A percentile compares a stretch with the other conserved stretches of the same genome.
These are phyloP conservation scores for Dendrocincla tyrannina DNA, from an alignment of 2,797 vertebrate species.

Conservation along the genomic window DNA sequence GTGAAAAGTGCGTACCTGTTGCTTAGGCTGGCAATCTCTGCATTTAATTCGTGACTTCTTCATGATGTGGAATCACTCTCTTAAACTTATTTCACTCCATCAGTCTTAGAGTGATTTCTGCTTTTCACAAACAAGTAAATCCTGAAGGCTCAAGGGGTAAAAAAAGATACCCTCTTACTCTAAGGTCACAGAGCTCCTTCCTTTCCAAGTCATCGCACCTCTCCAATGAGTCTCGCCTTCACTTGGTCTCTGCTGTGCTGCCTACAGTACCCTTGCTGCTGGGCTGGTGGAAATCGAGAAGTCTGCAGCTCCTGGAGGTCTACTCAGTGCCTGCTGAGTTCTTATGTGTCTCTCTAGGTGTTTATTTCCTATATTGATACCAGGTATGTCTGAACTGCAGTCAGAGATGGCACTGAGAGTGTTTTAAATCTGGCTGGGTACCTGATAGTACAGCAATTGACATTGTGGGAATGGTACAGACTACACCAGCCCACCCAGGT, in stretches of 20 bases:
- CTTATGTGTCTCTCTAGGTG: rapidly evolving
- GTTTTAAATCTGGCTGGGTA: neutral
- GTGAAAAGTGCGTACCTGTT: neutral
- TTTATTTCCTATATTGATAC: neutral
- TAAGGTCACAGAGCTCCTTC: neutral
- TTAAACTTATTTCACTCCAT: neutral
- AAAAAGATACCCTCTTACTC: neutral
- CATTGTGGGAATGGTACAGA: rapidly evolving
- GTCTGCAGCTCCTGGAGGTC: neutral
- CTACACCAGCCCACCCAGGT: neutral
- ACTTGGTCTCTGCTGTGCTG: neutral
- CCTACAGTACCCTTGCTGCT: neutral
- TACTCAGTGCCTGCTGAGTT: rapidly evolving
- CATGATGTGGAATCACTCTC: neutral
- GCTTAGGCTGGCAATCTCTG: neutral
- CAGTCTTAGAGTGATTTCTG: neutral
- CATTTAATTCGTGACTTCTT: neutral
- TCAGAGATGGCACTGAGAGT: neutral
- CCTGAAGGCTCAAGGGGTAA: neutral
- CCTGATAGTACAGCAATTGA: rapidly evolving
- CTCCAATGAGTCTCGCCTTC: rapidly evolving
- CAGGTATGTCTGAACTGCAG: rapidly evolving
- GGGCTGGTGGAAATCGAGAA: neutral
- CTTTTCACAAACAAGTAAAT: neutral
- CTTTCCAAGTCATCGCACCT: neutral